A percentile compares a stretch with the other conserved stretches of the same genome.
Conservation (phyloP, 2,888 invertebrate species). For the Boloria euphrosyne region DNA sequence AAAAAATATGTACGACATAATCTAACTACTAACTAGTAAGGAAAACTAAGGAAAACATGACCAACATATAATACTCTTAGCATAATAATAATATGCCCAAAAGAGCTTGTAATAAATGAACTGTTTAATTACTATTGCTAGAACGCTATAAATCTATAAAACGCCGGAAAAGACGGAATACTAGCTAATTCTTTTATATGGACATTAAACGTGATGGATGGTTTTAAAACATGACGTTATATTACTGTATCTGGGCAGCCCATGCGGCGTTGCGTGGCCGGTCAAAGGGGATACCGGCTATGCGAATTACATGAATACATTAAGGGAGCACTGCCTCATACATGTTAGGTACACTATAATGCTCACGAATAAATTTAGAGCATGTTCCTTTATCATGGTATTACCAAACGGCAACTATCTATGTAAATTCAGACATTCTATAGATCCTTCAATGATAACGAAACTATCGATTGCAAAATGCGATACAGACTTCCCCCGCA, state of each 20-base stretch:
- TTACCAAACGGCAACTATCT: constrained; percentile 66
- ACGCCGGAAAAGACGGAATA: constrained; percentile 59
- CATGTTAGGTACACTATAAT: constrained; percentile 76
- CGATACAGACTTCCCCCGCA: constrained; percentile 40
- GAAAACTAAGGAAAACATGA: no score
- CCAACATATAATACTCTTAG: no score
- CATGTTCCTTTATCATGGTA: constrained; percentile 73
- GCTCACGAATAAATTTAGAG: constrained; percentile 80
- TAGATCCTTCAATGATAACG: constrained; percentile 59
- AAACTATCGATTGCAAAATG: constrained; percentile 41
- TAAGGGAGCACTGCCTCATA: constrained; percentile 76
- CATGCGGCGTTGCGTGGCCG: constrained; percentile 80
- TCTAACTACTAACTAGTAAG: no score
- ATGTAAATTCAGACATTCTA: constrained; percentile 66
- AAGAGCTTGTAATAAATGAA: constrained; percentile 11
- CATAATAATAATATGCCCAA: not conserved
- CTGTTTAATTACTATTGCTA: constrained; percentile 20
- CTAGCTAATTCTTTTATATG: constrained; percentile 75
- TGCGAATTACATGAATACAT: constrained; percentile 83
- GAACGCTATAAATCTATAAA: constrained; percentile 46
- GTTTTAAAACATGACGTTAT: constrained; percentile 81
- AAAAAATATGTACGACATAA: no score
- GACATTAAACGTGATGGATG: constrained; percentile 81
- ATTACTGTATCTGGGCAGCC: constrained; percentile 77
- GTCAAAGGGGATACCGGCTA: constrained; percentile 82